Conservation (phyloP, 2,797 vertebrate genomes). For the Crocidura indochinensis region DNA sequence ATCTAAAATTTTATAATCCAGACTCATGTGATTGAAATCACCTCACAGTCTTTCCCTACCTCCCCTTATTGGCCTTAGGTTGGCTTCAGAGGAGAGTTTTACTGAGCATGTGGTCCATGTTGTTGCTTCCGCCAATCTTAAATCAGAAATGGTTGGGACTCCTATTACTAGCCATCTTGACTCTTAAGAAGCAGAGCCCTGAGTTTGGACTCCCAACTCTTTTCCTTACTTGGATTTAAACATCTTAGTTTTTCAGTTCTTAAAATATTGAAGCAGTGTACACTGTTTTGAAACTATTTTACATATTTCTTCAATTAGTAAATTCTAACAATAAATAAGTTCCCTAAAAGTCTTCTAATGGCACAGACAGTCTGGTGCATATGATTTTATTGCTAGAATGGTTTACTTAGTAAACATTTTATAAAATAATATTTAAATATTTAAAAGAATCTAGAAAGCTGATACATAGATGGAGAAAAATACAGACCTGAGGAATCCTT, state of each 20-base stretch:
- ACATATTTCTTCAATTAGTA: slow-evolving; percentile 45
- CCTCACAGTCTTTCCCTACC: not conserved
- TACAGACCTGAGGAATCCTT: not conserved
- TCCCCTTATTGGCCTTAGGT: not conserved
- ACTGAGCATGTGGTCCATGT: not conserved
- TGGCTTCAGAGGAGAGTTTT: not conserved
- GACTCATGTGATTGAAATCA: slow-evolving; percentile 35
- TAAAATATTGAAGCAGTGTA: slow-evolving; percentile 15
- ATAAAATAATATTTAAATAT: not conserved
- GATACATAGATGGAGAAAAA: not conserved
- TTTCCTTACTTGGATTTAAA: slow-evolving; percentile 35
- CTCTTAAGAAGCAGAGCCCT: not conserved
- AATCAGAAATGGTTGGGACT: not conserved
- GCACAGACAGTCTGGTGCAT: not conserved
- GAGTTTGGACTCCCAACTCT: not conserved
- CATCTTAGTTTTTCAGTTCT: slow-evolving; percentile 29
- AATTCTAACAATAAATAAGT: not conserved
- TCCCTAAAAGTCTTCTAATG: not conserved
- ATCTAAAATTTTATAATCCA: slow-evolving; percentile 23
- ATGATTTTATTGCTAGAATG: not conserved
- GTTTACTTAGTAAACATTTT: slow-evolving; percentile 4
- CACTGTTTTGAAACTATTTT: slow-evolving; percentile 19
- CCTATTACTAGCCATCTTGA: not conserved
- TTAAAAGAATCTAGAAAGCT: not conserved
- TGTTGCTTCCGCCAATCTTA: not conserved